Base-by-base conservation (phyloP, 2,888 invertebrate species). In the Pristionchus arcanus region DNA sequence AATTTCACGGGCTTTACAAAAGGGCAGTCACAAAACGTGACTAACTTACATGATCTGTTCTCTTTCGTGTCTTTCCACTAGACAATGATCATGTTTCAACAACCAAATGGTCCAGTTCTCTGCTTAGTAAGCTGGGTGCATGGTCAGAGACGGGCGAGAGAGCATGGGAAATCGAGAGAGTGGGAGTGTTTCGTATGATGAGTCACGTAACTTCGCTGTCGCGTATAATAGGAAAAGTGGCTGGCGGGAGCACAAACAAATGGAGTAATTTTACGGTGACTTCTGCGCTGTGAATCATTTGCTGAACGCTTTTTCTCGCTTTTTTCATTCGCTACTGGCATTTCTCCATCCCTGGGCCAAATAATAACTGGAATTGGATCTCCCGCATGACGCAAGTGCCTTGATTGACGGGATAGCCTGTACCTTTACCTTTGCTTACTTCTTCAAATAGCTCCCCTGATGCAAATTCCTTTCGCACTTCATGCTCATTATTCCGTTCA, bases 191-290 rank as follows among this genome's bases (percentile, higher is more conserved):
- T 55, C 21, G 55, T 55, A 4, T n/a, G 63, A 63, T 63, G 63
- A 63, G 63, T 63, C 63, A 63, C 63, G 63, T 25, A n/a, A 7
- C 25, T 25, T 63, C 25, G 25, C 63, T n/a, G n/a, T 63, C 63
- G 25, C 63, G 63, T 63, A 63, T 63, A 63, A 63, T 63, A 63
- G 63, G 63, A 63, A 63, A 63, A 63, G 63, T 63, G 25, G 63
- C 63, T n/a, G n/a, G 11, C 63, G 63, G 63, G n/a, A 63, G n/a
- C 63, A 49, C 42, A 63, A 63, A 63, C 63, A 63, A 49, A 49
- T 0, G 25, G n/a, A 63, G 63, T 55, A 55, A 55, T 21, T 55
- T 21, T 55, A 1, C 19, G 16, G 55, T 55, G 55, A 55, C 55
- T 55, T 55, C 21, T 55, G 55, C 59, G 59, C 59, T 59, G 21